Evolutionary conservation across 2,797 vertebrate genomes (phyloP), one percentile per base, ranked within the genome.

Genomic region (Rhinatrema bivittatum): DNA sequence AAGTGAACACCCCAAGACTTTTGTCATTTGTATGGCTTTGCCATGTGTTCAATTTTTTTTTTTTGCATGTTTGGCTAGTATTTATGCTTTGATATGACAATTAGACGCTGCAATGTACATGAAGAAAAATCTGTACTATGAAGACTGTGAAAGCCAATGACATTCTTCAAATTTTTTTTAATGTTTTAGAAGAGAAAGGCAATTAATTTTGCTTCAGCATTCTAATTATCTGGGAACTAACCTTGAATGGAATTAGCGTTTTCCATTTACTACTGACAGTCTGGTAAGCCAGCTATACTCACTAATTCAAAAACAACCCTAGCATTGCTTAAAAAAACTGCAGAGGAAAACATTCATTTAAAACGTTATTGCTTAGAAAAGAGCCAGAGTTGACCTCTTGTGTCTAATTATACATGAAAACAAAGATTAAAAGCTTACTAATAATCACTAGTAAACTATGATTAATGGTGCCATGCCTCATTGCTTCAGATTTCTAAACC

Each of bases 401-500:
- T 62, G 65, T 56, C 58, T 67, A 67, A 72, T 67, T 69, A 69
- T 46, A 65, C 58, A 67, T 0, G 20, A 56, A 71, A 68, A 66
- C 53, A 65, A 71, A 56, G 61, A 70, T 63, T 62, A 67, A 59
- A 70, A 59, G 64, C 62, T 52, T 51, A 41, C 56, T 65, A 62
- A 64, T 70, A 67, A 74, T 67, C 60, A 59, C 54, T 50, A 22
- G 48, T 67, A 74, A 65, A 63, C 50, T 51, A 62, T 68, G 71
- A 70, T 65, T 68, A 72, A 74, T 64, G 61, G 51, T 44, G 53
- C 20, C 46, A 52, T 10, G 50, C 59, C 60, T 64, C 54, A 43
- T 5, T 11, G 61, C 53, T 24, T 61, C 36, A 10, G 28, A 34
- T 46, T 51, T 54, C 30, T 23, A 42, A 45, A 52, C 31, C 45